Evolutionary conservation across 2,113 vertebrate genomes (phyloP), one percentile per base, ranked within the genome.

Genomic region (Hipposideros armiger): DNA sequence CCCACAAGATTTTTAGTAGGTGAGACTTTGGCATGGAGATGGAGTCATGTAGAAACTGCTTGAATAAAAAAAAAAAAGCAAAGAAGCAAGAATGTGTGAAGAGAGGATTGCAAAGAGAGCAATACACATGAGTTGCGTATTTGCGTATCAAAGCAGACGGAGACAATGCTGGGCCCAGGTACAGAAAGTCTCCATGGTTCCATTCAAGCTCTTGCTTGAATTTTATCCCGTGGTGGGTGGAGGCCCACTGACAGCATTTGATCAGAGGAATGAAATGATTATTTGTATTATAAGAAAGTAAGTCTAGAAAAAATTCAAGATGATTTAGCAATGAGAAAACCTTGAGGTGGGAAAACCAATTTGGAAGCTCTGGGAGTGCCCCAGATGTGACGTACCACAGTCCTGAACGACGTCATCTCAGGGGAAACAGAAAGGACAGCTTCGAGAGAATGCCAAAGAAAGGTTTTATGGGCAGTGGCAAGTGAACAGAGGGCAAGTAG

Each of bases 391-490:
- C 0, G 13, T 47, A 26, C 28, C 1, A 24, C 0, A 16, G 2
- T 42, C 22, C 60, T 47, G 7, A 72, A 78, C 0, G 0, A 28
- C 90, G 56, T 67, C 0, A 0, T 36, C 45, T 32, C 1, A 2
- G 17, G n/a, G 11, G 32, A 32, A 30, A 17, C 8, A 28, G 40
- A 90, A 10, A 64, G 36, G 17, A 58, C 4, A 24, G 20, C 24
- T 85, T 36, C 0, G 4, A 91, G 45, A 45, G 70, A 56, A 40
- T 11, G 24, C 19, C 60, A 52, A 30, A 11, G 30, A 42, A 64
- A 58, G n/a, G 3, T 14, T 20, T 32, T 3, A 16, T 1, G 40
- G 16, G 30, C 58, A 58, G 54, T 16, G 52, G 76, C 56, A 76
- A 22, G 66, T 5, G 66, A 81, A 69, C 10, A 17, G 85, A 92